Conservation (phyloP, 2,113 vertebrate genomes). For the Nettapus auritus region DNA sequence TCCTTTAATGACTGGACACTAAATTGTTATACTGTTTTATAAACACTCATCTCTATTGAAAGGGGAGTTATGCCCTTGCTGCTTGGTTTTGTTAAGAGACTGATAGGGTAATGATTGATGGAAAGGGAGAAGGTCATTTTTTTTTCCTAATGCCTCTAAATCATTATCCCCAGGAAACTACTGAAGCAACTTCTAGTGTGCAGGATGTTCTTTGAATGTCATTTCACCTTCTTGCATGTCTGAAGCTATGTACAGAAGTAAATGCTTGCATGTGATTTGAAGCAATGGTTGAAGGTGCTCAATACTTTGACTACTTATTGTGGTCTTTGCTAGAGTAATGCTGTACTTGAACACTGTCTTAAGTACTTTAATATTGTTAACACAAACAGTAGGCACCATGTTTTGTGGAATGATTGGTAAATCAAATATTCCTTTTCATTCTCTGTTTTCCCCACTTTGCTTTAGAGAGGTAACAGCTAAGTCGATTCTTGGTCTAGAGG, state of each 20-base stretch:
- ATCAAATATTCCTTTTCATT: background rate
- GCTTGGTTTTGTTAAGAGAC: background rate
- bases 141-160: background rate
- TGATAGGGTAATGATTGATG: background rate
- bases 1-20: background rate
- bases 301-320: background rate
- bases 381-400: background rate
- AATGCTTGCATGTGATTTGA: background rate
- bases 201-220: background rate
- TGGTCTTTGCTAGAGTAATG: background rate
- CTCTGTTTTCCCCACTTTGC: background rate
- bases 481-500: background rate
- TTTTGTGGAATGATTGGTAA: constrained; percentile 3
- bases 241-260: background rate
- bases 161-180: background rate
- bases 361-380: background rate
- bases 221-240: background rate
- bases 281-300: background rate
- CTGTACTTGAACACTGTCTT: background rate
- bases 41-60: background rate
- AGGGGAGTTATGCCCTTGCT: background rate
- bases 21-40: background rate
- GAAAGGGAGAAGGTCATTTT: background rate
- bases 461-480: background rate
- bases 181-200: background rate